Evolutionary conservation across 2,797 vertebrate genomes (phyloP).

Genomic region (Eulemur mongoz): DNA sequence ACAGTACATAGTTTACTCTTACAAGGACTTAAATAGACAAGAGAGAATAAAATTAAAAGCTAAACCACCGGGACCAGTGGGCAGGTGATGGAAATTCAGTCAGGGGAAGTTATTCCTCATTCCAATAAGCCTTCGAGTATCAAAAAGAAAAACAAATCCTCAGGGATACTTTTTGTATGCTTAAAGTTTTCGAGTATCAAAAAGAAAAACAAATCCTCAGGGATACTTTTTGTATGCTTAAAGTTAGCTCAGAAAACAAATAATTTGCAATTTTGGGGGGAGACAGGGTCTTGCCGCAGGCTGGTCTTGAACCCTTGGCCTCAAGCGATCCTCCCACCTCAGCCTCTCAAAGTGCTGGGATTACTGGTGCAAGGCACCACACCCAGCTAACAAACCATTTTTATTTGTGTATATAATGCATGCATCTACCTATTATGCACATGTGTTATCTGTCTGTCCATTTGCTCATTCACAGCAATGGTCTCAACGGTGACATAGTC

Average conservation of each 20-base stretch:
- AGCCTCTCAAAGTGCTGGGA: neutral
- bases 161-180: neutral
- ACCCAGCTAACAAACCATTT: neutral
- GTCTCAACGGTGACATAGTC: neutral
- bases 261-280: neutral
- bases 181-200: neutral
- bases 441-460: neutral
- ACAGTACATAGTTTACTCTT: neutral
- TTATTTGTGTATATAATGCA: neutral
- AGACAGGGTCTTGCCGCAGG: neutral
- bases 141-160: neutral
- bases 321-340: neutral
- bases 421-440: no score
- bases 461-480: neutral
- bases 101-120: neutral
- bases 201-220: neutral
- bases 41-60: neutral
- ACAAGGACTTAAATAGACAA: neutral
- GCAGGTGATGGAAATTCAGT: neutral
- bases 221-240: neutral
- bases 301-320: neutral
- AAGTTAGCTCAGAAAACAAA: neutral
- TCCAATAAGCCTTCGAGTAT: neutral
- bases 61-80: neutral
- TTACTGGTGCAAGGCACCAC: neutral